phyloP scores from a whole-genome alignment of 1,140 invertebrate species.

The Drosophila cardini region DNA sequence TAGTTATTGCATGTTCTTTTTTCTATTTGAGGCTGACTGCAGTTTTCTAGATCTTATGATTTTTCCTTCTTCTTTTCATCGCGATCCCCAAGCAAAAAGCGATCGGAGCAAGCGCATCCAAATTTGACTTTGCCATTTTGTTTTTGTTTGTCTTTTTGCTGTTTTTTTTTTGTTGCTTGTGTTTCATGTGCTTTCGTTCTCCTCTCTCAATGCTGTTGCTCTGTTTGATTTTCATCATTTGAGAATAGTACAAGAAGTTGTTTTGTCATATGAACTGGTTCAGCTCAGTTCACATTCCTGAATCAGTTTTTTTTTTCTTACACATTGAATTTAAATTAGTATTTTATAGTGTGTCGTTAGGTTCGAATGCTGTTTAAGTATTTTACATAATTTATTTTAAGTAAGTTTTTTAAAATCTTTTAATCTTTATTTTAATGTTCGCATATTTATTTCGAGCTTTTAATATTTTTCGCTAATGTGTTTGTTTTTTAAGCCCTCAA shows the following conservation, averaged over 20 bases:
- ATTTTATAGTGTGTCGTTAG: conserved; percentile 2
- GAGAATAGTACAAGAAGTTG: conserved; percentile 52
- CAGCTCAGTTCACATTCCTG: conserved; percentile 43
- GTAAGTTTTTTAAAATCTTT: not conserved
- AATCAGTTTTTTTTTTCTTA: not conserved
- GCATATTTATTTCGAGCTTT: not conserved
- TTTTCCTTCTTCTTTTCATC: conserved; percentile 34
- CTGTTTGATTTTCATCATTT: conserved; percentile 52
- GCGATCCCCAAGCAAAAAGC: conserved; percentile 14
- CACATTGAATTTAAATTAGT: conserved; percentile 17
- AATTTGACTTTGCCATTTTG: conserved; percentile 50
- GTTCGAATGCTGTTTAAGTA: not conserved
- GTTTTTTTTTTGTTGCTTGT: not conserved
- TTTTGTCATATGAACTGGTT: conserved; percentile 54
- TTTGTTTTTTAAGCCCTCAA: not conserved
- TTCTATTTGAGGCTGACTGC: conserved; percentile 46
- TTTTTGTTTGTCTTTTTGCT: conserved; percentile 1
- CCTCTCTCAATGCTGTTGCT: not conserved
- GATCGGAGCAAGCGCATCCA: conserved; percentile 21
- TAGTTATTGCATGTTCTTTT: conserved; percentile 56
- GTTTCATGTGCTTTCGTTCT: conserved; percentile 7
- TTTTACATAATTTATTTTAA: not conserved
- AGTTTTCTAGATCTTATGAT: conserved; percentile 50
- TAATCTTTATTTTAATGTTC: too few relatives aligned
- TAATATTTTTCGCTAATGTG: not conserved